Percentiles rank a stretch among this genome's conserved stretches.
Evolutionary conservation across 2,797 vertebrate species (phyloP).

Genomic region (Uromys caudimaculatus): DNA sequence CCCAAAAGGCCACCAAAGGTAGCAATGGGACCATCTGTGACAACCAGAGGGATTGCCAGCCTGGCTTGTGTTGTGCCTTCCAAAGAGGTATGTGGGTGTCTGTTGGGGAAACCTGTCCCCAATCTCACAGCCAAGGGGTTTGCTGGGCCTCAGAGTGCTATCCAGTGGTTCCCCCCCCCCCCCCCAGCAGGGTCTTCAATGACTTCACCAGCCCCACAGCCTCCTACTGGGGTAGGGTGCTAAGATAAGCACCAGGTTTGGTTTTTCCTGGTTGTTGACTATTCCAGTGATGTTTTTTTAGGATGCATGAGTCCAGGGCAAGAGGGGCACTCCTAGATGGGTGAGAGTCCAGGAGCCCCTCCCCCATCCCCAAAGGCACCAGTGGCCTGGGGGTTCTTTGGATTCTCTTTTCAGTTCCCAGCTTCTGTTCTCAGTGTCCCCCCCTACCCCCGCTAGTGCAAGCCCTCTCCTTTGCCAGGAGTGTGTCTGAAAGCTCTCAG

Average conservation of each 20-base stretch:
- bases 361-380: background rate
- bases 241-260: background rate
- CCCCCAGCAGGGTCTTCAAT: background rate
- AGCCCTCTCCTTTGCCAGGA: background rate
- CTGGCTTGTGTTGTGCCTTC: constrained; percentile 94
- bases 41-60: constrained; percentile 92
- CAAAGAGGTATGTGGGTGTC: constrained; percentile 90
- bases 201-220: background rate
- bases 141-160: background rate
- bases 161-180: too few species aligned
- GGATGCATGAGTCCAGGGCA: background rate
- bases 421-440: too few species aligned
- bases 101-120: background rate
- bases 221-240: background rate
- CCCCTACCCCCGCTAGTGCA: background rate
- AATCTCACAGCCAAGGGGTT: background rate
- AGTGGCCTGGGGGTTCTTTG: background rate
- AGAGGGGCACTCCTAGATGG: background rate
- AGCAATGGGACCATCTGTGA: constrained; percentile 95
- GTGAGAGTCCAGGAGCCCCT: background rate
- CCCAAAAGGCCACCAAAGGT: constrained; percentile 88
- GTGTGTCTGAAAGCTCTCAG: background rate
- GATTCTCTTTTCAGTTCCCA: too few species aligned
- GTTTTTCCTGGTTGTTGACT: background rate
- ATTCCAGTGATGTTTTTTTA: background rate